Evolutionary conservation across 2,888 invertebrate species (phyloP).

Genomic region (Enchytraeus crypticus): DNA sequence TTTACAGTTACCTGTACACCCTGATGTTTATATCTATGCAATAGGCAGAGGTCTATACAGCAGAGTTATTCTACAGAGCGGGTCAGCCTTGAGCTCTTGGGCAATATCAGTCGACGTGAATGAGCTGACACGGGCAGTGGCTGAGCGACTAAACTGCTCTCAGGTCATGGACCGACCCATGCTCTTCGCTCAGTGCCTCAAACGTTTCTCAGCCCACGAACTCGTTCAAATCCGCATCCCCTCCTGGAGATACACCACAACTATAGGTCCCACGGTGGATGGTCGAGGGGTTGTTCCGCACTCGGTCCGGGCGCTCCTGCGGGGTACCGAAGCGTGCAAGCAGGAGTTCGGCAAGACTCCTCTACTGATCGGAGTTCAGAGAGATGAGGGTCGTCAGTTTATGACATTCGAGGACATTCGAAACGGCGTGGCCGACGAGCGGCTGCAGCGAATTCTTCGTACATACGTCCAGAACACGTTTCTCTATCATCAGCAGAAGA

Average conservation of each 20-base stretch:
- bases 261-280: conserved; percentile 38
- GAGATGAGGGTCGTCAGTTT: conserved; percentile 68
- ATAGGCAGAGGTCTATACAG: conserved; percentile 51
- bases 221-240: conserved; percentile 35
- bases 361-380: conserved; percentile 40
- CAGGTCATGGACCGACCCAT: conserved; percentile 4
- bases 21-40: not conserved
- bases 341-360: conserved; percentile 33
- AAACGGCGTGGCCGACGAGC: conserved; percentile 59
- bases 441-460: conserved; percentile 60
- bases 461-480: conserved; percentile 81
- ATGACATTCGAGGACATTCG: conserved; percentile 72
- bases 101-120: conserved; percentile 38
- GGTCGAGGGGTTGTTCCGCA: conserved; percentile 13
- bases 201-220: conserved; percentile 64
- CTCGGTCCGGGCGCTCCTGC: conserved; percentile 14
- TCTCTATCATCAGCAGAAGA: conserved; percentile 86
- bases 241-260: conserved; percentile 40
- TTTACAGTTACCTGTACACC: not conserved
- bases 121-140: conserved; percentile 36
- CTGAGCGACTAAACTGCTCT: conserved; percentile 40
- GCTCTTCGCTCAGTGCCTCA: conserved; percentile 33
- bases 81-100: conserved; percentile 55
- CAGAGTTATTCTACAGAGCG: conserved; percentile 83
- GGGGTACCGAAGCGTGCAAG: conserved; percentile 1